phyloP scores from a whole-genome alignment of 2,113 vertebrate genomes.

The Symphodus melops region DNA sequence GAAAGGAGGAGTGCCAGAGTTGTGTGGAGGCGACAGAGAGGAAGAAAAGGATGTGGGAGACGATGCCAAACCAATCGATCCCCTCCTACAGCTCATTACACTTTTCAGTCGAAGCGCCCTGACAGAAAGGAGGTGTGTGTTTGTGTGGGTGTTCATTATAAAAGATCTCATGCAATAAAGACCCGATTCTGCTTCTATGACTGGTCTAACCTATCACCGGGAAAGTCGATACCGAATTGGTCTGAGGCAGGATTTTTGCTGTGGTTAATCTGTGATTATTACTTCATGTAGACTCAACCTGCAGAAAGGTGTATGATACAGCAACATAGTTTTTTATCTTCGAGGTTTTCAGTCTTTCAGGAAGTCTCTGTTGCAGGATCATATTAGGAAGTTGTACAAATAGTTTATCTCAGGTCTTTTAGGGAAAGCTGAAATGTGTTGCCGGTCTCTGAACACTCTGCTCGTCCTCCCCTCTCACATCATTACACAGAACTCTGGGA shows the following conservation, averaged over 20 bases:
- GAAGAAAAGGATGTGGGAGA: conserved; percentile 84
- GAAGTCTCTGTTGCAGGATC: not conserved
- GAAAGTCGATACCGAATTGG: conserved; percentile 27
- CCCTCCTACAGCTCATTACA: conserved; percentile 93
- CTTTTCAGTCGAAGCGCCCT: conserved; percentile 93
- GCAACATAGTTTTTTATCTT: too few species aligned
- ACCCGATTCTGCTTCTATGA: conserved; percentile 19
- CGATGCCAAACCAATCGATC: conserved; percentile 86
- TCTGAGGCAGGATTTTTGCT: not conserved
- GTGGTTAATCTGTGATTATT: not conserved
- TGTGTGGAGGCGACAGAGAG: conserved; percentile 70
- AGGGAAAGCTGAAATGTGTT: not conserved
- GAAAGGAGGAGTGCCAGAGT: conserved; percentile 56
- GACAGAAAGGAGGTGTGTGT: conserved; percentile 83
- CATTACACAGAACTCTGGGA: not conserved
- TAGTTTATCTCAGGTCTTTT: not conserved
- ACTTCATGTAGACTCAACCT: not conserved
- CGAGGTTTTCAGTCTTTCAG: not conserved
- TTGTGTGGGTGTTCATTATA: conserved; percentile 20
- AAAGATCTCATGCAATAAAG: conserved; percentile 30
- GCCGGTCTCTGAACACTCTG: not conserved
- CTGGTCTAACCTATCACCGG: conserved; percentile 8
- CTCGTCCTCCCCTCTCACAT: not conserved
- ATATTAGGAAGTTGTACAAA: not conserved
- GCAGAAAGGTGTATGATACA: not conserved